phyloP scores from a whole-genome alignment of 2,797 vertebrate species.

The Pangasius mekongensis region DNA sequence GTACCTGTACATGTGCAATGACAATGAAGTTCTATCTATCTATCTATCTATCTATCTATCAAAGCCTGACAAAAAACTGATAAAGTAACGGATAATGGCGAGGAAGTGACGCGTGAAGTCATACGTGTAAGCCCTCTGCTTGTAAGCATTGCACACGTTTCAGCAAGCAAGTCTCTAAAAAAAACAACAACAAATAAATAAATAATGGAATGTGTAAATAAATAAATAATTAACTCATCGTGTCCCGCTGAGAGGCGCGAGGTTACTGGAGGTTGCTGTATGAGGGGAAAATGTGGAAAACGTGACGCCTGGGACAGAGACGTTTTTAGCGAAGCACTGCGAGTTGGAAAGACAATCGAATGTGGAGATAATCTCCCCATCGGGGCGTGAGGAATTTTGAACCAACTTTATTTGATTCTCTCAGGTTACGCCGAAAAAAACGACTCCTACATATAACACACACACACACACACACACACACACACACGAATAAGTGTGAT shows the following conservation, averaged over 20 bases:
- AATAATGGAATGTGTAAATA: neutral
- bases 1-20: no score
- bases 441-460: conserved; percentile 7
- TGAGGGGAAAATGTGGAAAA: conserved; percentile 3
- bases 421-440: conserved; percentile 29
- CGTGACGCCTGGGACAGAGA: neutral
- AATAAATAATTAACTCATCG: neutral
- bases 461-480: conserved; percentile 32
- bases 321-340: conserved; percentile 19
- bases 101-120: neutral
- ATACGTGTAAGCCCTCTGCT: neutral
- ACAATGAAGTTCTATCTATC: no score
- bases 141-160: neutral
- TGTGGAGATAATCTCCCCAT: conserved; percentile 35
- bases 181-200: neutral
- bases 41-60: neutral
- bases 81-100: neutral
- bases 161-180: neutral
- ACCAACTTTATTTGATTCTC: conserved; percentile 45
- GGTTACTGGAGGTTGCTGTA: neutral
- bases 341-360: conserved; percentile 36
- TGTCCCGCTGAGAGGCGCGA: neutral
- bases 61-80: neutral
- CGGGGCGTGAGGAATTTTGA: conserved; percentile 37
- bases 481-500: neutral